Percentiles rank a stretch among this genome's conserved stretches.
Conservation (phyloP, 37 sponge, comb jelly and placozoan genomes). For the Theonella swinhoei region DNA sequence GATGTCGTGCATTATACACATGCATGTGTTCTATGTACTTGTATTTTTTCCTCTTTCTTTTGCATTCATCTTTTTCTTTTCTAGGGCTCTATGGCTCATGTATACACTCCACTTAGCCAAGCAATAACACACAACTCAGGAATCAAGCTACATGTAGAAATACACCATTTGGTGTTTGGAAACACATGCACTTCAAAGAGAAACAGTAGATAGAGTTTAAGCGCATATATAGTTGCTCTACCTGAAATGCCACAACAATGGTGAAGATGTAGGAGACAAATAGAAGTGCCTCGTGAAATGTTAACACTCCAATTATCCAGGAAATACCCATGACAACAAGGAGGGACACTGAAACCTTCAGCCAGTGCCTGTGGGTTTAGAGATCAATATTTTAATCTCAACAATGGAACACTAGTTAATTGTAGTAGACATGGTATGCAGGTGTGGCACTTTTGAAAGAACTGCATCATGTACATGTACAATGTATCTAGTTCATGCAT, state of each 20-base stretch:
- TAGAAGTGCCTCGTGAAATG: slow-evolving; percentile 20
- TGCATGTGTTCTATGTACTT: too few relatives aligned
- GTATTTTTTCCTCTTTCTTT: too few relatives aligned
- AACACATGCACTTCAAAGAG: neutral
- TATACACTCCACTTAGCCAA: neutral
- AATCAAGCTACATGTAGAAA: neutral
- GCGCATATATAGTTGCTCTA: too few relatives aligned
- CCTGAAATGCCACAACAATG: slow-evolving; percentile 48
- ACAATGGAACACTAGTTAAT: neutral
- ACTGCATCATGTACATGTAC: too few relatives aligned
- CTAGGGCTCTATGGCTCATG: neutral
- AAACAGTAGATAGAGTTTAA: neutral
- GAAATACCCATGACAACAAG: slow-evolving; percentile 59
- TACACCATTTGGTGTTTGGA: neutral
- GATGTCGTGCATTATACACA: too few relatives aligned
- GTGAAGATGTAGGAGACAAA: slow-evolving; percentile 54
- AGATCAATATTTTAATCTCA: neutral
- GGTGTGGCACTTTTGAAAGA: too few relatives aligned
- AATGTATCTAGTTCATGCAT: too few relatives aligned
- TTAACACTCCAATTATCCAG: slow-evolving; percentile 56
- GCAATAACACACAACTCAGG: neutral
- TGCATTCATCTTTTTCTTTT: too few relatives aligned
- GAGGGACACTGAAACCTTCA: slow-evolving; percentile 47
- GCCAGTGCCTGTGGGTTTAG: slow-evolving; percentile 43
- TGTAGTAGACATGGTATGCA: neutral